These are phyloP conservation scores for Atlantisia rogersi DNA, from an alignment of 2,113 vertebrate genomes.

Conservation along the genomic window DNA sequence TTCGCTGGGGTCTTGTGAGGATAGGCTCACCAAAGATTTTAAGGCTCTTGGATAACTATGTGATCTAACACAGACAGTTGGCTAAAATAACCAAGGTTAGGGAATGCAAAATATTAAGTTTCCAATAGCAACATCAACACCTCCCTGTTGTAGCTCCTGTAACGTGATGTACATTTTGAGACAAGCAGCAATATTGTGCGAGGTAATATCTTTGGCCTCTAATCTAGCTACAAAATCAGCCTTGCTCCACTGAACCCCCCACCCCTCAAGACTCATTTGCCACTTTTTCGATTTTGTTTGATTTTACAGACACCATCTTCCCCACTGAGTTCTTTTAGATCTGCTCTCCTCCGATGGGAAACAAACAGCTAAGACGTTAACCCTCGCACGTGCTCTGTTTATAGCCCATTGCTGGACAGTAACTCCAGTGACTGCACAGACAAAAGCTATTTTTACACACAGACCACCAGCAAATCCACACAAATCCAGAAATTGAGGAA, in stretches of 20 bases:
- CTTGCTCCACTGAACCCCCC: not conserved
- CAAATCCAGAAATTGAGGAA: not conserved
- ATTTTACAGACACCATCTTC: not conserved
- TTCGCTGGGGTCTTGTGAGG: not conserved
- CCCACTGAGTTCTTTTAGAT: not conserved
- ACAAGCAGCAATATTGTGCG: not conserved
- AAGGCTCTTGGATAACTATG: not conserved
- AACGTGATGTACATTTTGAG: not conserved
- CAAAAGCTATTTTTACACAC: not conserved
- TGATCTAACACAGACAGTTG: not conserved
- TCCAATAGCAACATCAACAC: constrained; percentile 16
- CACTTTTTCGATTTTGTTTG: not conserved
- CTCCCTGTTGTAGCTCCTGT: not conserved
- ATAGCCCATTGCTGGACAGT: not conserved
- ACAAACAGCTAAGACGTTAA: not conserved
- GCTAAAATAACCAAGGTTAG: not conserved
- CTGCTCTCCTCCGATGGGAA: not conserved
- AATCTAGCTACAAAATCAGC: not conserved
- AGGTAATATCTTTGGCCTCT: not conserved
- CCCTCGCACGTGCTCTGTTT: not conserved
- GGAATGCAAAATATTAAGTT: constrained; percentile 20
- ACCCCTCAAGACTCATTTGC: not conserved
- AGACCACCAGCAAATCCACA: not conserved
- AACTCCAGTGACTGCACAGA: not conserved
- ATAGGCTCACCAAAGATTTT: not conserved